Conservation (phyloP, 2,888 invertebrate species). For the Pyrrhia umbra region DNA sequence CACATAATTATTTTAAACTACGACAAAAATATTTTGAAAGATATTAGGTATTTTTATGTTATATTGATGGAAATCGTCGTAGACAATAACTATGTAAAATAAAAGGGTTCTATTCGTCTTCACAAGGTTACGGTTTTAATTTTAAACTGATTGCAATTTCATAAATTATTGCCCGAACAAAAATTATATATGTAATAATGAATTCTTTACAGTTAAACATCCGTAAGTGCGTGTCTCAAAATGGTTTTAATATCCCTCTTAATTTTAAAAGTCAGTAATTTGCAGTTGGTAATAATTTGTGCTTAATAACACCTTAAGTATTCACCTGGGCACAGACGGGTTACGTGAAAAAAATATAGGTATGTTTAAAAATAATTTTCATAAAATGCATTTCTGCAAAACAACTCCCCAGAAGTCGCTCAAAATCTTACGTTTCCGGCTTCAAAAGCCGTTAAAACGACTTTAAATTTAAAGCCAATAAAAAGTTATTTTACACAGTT, state of each 20-base stretch:
- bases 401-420: not conserved
- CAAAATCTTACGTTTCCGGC: constrained; percentile 51
- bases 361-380: not conserved
- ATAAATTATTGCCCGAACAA: too few relatives aligned
- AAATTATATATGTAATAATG: not conserved
- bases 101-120: too few relatives aligned
- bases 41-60: too few relatives aligned
- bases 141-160: too few relatives aligned
- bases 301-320: constrained; percentile 3
- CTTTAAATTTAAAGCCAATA: constrained; percentile 51
- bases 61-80: too few relatives aligned
- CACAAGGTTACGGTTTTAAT: too few relatives aligned
- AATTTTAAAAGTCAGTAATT: constrained; percentile 37
- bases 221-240: constrained; percentile 24
- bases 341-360: not conserved
- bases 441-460: constrained; percentile 42
- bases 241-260: constrained; percentile 11
- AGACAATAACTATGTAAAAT: too few relatives aligned
- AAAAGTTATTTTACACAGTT: constrained; percentile 57
- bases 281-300: constrained; percentile 14
- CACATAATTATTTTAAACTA: too few relatives aligned
- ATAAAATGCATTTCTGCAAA: constrained; percentile 1
- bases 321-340: not conserved
- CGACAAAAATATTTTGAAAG: too few relatives aligned
- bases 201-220: constrained; percentile 10